Evolutionary conservation across 2,888 invertebrate species (phyloP), one percentile per base, ranked within the genome.

Genomic region (Drosophila ustulata): DNA sequence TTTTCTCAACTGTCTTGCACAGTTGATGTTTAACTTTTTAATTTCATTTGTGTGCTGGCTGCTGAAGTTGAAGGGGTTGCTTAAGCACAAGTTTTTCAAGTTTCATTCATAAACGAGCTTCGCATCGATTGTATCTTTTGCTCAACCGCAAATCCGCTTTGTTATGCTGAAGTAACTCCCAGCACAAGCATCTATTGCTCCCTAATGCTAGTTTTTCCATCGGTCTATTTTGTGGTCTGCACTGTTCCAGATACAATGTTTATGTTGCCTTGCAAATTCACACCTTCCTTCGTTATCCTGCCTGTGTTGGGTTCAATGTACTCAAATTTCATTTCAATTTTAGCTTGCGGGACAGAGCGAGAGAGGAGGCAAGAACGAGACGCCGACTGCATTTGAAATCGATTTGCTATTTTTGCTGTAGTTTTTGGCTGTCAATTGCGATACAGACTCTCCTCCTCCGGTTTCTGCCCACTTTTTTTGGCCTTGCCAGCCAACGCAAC

Each of bases 261-360:
- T 82, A 25, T 53, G 58, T 50, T 62, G 69, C 80, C 83, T 72
- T 72, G 68, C 72, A 34, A 69, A 72, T 74, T 81, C 82, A 76
- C 84, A 83, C 78, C 78, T 77, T 55, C 59, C 46, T 45, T 46
- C 11, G 18, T 26, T 53, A 13, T 46, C 23, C 25, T n/a, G 28
- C 9, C n/a, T 49, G 37, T 34, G 23, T 7, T 13, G 28, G 13
- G 85, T 88, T 85, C 85, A 88, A 81, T 75, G 85, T 43, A 66
- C 85, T 45, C 52, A 45, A 81, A 79, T 75, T 77, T 62, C 73
- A 77, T 84, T 82, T 73, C 61, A 76, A 80, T 87, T 84, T 82
- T 74, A 75, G 84, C 68, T 62, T 56, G 37, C 28, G 49, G 34
- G 25, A 46, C 28, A 18, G 23, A 13, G 3, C 30, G 30, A 47